Evolutionary conservation across 2,888 invertebrate species (phyloP), one percentile per base, ranked within the genome.

Genomic region (Hyppa rectilinea): DNA sequence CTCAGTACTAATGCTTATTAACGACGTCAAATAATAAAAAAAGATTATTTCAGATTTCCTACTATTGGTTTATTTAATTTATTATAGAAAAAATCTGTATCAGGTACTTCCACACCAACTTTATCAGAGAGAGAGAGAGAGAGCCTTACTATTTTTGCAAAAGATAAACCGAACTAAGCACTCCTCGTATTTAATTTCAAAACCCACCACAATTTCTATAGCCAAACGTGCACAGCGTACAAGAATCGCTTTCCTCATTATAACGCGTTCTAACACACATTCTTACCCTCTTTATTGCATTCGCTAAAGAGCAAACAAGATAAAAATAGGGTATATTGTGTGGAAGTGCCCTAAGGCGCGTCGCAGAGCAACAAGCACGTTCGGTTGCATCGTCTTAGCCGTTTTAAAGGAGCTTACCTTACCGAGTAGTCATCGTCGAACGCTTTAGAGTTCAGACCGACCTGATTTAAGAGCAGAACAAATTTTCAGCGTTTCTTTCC

Each of bases 361-460:
- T 53, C 83, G 69, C 81, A 78, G 66, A 71, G 83, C 84, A 85
- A 82, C 87, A 84, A 85, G 87, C 90, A 90, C 90, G 88, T 88
- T 74, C 80, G 47, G 80, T 74, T 78, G 78, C 85, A 82, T 85
- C 82, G 84, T 77, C 82, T 83, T 81, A 87, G 83, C 83, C 75
- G 81, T 78, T 84, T 81, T 81, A 84, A 85, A 85, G 80, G 61
- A 83, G 87, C 84, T 89, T 88, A 87, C 75, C 76, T 80, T 79
- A 76, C 83, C 75, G 83, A 82, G 80, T 76, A 87, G 84, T 85
- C 85, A 85, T 82, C 78, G 78, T 78, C 43, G 75, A 78, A 81
- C 76, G 79, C 78, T 83, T 81, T 85, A 80, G n/a, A n/a, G n/a
- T n/a, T n/a, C n/a, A n/a, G 78, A 77, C 78, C 71, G 65, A 68